A percentile compares a stretch with the other conserved stretches of the same genome.
Evolutionary conservation across 2,888 invertebrate genomes (phyloP).

Genomic region (Pseudeuparius sepicola): DNA sequence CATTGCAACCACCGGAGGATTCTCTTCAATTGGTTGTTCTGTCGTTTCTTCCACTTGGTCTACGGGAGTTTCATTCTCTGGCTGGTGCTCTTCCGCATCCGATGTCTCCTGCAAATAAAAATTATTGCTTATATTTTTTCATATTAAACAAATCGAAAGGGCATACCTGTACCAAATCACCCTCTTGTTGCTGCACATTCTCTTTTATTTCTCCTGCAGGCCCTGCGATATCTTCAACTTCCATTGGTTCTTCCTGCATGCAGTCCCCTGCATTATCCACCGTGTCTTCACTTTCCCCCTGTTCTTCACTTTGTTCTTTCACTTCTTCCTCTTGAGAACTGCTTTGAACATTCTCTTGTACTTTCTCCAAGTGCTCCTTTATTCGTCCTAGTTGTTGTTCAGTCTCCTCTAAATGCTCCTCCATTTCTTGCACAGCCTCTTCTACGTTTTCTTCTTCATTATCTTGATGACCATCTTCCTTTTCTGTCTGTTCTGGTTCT

Average conservation of each 20-base stretch:
- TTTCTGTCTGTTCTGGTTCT: constrained; percentile 5
- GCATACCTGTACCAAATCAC: too few species aligned
- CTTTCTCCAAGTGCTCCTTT: background rate
- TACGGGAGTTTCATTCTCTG: background rate
- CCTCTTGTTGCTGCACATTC: too few species aligned
- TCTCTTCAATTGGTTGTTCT: constrained; percentile 3
- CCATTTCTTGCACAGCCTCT: constrained; percentile 11
- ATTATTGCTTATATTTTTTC: too few species aligned
- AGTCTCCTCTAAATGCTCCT: constrained; percentile 7
- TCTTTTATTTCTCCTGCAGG: constrained; percentile 14
- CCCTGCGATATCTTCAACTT: constrained; percentile 25
- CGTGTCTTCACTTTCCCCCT: background rate
- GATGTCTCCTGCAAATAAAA: too few species aligned
- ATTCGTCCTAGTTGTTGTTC: background rate
- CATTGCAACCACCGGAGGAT: background rate
- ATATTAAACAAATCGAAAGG: too few species aligned
- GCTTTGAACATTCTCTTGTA: constrained; percentile 3
- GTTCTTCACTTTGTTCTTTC: constrained; percentile 12
- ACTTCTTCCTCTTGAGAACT: constrained; percentile 1
- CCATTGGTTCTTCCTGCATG: constrained; percentile 26
- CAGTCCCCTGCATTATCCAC: constrained; percentile 5
- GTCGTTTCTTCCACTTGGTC: constrained; percentile 3
- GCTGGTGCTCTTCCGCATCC: constrained; percentile 12
- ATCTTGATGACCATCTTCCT: background rate
- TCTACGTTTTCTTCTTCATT: constrained; percentile 4